Percentiles rank a stretch among this genome's conserved stretches.
phyloP scores from a whole-genome alignment of 2,888 invertebrate genomes.

The Chrysolina haemoptera region DNA sequence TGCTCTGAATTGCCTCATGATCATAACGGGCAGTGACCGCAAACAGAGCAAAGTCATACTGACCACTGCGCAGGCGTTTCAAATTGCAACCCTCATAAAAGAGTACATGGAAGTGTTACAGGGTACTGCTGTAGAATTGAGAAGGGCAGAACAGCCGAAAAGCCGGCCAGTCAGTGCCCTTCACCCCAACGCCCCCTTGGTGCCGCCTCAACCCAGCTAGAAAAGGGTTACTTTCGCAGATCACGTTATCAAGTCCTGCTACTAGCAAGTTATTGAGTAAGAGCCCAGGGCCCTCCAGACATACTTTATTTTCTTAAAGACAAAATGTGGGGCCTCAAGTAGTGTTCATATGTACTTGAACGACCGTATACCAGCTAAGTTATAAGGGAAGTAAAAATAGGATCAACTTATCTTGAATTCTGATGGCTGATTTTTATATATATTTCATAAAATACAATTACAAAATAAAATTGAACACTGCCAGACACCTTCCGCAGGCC shows the following conservation, averaged over 20 bases:
- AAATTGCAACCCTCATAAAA: conserved; percentile 92
- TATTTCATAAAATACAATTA: too few species aligned
- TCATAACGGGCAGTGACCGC: conserved; percentile 89
- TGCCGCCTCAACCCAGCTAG: conserved; percentile 76
- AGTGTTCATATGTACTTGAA: too few species aligned
- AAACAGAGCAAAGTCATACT: conserved; percentile 94
- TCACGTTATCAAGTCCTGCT: conserved; percentile 65
- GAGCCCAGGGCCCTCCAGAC: too few species aligned
- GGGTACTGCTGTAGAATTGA: conserved; percentile 60
- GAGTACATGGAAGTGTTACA: conserved; percentile 83
- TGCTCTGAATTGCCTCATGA: conserved; percentile 92
- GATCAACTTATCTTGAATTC: too few species aligned
- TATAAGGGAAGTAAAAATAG: too few species aligned
- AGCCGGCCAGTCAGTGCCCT: conserved; percentile 71
- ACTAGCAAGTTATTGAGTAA: conserved; percentile 54
- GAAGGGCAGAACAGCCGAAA: conserved; percentile 61
- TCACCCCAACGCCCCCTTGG: conserved; percentile 72
- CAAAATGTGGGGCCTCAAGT: too few species aligned
- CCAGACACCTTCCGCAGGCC: too few species aligned
- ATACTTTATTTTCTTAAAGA: too few species aligned
- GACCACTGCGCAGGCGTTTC: conserved; percentile 93
- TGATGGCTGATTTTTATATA: too few species aligned
- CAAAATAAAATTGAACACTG: too few species aligned
- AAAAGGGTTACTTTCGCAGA: conserved; percentile 70
- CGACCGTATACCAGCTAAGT: too few species aligned